These are phyloP conservation scores for Ophiothrix spiculata DNA, from an alignment of 35 echinoderm and acorn worm species.

Conservation along the genomic window DNA sequence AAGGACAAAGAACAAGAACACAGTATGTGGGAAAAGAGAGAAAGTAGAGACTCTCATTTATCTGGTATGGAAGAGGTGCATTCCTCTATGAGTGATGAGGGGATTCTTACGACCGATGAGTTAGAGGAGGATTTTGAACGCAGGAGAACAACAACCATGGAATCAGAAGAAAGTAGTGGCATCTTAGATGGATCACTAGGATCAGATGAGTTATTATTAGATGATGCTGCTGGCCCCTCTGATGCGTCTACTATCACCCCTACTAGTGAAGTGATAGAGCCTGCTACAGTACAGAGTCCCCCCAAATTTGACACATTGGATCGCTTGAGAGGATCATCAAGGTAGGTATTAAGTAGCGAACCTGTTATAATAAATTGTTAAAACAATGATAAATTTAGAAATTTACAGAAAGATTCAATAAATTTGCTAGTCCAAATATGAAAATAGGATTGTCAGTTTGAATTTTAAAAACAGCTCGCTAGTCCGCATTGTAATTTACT, in stretches of 20 bases:
- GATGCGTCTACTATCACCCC: background rate
- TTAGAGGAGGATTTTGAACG: conserved; percentile 68
- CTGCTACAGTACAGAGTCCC: background rate
- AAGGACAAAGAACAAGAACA: conserved; percentile 30
- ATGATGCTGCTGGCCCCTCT: conserved; percentile 45
- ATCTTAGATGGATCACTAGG: conserved; percentile 87
- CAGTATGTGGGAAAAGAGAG: background rate
- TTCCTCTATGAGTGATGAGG: conserved; percentile 89
- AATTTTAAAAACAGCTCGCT: too few species aligned
- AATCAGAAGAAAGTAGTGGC: conserved; percentile 98
- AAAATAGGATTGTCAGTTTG: too few species aligned
- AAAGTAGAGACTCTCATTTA: conserved; percentile 23
- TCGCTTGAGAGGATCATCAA: background rate
- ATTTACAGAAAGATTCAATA: too few species aligned
- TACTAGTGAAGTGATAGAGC: background rate
- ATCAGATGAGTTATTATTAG: conserved; percentile 91
- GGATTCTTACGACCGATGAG: conserved; percentile 78
- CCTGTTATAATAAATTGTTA: too few species aligned
- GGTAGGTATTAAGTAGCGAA: background rate
- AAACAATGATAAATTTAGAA: too few species aligned
- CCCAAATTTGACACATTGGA: background rate
- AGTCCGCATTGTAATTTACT: too few species aligned
- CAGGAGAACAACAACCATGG: conserved; percentile 74
- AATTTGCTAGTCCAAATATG: too few species aligned
- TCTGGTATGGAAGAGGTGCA: conserved; percentile 63